Evolutionary conservation across 2,797 vertebrate genomes (phyloP), one percentile per base, ranked within the genome.

Genomic region (Coregonus sp.): DNA sequence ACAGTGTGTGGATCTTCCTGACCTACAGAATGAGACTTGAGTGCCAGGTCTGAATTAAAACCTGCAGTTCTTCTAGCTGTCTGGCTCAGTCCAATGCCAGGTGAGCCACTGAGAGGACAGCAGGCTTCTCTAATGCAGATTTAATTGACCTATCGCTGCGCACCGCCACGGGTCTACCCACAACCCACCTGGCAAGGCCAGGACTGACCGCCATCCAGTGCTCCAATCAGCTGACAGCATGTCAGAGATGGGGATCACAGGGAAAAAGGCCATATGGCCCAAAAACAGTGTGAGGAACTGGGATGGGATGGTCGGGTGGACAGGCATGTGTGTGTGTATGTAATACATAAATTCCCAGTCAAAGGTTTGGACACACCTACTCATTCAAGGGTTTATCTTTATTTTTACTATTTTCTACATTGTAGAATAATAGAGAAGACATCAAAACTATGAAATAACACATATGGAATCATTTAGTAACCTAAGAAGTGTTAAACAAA

Each of bases 71-170:
- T 20, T 5, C 18, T 35, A 5, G 9, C 9, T 40, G 9, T n/a
- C 35, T 40, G 56, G 18, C 59, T 40, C 56, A 15, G 56, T 47
- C 29, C 74, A 20, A 18, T 50, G 61, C 73, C 77, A 82, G 75
- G 80, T 73, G 74, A 83, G 50, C 80, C 65, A 18, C 3, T 71
- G 72, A 35, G 66, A 80, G 78, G 80, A 83, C 88, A 78, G 83
- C 72, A 59, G 79, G 85, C 61, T 80, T 85, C 80, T 73, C 82
- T 88, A 89, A 89, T 86, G 82, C 89, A 78, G 68, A 90, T 89
- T 91, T 89, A 89, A 91, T 90, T 90, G 80, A 81, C 47, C 69
- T 69, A 79, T 86, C 71, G 76, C 77, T 81, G 75, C 70, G 81
- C 76, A 75, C 69, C 40, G 33, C 75, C 79, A 81, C 33, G 63